Base-by-base conservation (phyloP, 2,797 vertebrate species). In the Enteromius fasciolatus region DNA sequence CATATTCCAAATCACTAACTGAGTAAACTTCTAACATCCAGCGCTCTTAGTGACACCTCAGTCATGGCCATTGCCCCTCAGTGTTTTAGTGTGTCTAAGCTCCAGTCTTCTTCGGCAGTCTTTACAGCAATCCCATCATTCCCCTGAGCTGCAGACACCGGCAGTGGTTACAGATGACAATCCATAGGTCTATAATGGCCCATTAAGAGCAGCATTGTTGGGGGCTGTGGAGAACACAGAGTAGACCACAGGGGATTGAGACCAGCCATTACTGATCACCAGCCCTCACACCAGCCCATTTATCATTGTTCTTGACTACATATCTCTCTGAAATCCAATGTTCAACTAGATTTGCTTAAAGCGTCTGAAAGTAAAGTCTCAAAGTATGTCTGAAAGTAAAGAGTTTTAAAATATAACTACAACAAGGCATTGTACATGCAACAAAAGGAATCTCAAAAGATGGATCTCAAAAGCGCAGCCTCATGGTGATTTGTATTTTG, bases 121-220 rank as follows among this genome's bases (percentile, higher is more conserved):
- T 78, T 48, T 46, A 79, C 59, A 46, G 63, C 50, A 66, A 36
- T 23, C 66, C 78, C 82, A 61, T 67, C 15, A 25, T 54, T 74
- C 82, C 81, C 59, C 69, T 41, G 67, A 31, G 61, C 57, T 77
- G 57, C 61, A 17, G 41, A 83, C 75, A 33, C 54, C n/a, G 63
- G 33, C 52, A 52, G 12, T 28, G 68, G 84, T 78, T 73, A 64
- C 28, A 10, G 69, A 63, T 77, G 80, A 82, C 72, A 57, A 82
- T 76, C 72, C 63, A 76, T 82, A 64, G 72, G 80, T 73, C 80
- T 82, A 80, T 83, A 87, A 87, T 78, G 61, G 80, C 74, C 86
- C 84, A 87, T 87, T 87, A 84, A 78, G 76, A 80, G 61, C 66
- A 15, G 52, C 67, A n/a, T 54, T 78, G 82, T 79, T 73, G 48